These are phyloP conservation scores for Amblyjoppa fuscipennis DNA, from an alignment of 2,888 invertebrate genomes.

Conservation along the genomic window DNA sequence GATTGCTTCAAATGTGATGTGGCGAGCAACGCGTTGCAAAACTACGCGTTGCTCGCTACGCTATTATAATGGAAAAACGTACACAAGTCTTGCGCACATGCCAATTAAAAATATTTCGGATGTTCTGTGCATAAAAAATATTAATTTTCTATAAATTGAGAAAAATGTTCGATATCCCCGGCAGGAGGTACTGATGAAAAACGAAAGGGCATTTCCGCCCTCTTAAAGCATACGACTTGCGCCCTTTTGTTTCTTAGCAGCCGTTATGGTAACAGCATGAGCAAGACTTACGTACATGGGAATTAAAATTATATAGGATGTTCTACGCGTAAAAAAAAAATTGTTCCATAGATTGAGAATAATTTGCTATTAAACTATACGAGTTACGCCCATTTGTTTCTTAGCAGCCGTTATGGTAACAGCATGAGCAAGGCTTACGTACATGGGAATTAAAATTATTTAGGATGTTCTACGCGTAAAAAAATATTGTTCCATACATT, in stretches of 20 bases:
- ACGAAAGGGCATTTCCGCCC: background rate
- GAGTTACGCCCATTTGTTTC: too few species aligned
- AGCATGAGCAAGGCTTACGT: background rate
- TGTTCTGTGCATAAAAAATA: background rate
- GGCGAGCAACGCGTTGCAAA: conserved; percentile 9
- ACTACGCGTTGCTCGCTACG: too few species aligned
- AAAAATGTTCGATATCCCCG: background rate
- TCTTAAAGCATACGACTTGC: background rate
- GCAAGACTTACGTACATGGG: background rate
- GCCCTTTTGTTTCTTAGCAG: too few species aligned
- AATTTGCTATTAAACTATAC: background rate
- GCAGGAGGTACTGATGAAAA: background rate
- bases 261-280: background rate
- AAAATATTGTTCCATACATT: background rate
- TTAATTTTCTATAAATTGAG: background rate
- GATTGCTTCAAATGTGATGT: conserved; percentile 1
- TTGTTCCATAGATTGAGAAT: background rate
- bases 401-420: too few species aligned
- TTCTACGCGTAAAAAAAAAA: background rate
- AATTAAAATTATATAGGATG: too few species aligned
- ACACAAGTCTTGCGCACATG: background rate
- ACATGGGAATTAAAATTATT: background rate
- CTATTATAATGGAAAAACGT: background rate
- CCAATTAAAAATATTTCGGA: too few species aligned
- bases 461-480: too few species aligned